Evolutionary conservation across 2,888 invertebrate species (phyloP).

Genomic region (Andricus curvator): DNA sequence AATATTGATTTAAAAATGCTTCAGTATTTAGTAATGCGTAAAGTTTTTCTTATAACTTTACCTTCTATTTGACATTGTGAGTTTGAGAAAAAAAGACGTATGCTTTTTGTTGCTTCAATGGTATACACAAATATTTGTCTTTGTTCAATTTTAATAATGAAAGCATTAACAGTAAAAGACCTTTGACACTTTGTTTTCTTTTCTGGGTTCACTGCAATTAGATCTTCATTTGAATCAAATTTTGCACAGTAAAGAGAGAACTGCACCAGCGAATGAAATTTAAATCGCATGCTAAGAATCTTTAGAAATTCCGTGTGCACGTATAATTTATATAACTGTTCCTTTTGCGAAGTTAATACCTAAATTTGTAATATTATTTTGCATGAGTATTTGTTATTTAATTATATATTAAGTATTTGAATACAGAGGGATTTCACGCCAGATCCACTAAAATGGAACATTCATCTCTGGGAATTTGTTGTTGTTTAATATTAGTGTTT

Average conservation of each 20-base stretch:
- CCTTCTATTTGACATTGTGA: no score
- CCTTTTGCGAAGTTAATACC: no score
- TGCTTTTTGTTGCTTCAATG: no score
- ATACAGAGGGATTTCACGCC: no score
- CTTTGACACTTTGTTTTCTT: not conserved
- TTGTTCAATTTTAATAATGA: not conserved
- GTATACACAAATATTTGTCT: not conserved
- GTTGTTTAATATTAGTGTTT: no score
- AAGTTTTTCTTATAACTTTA: no score
- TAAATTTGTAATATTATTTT: no score
- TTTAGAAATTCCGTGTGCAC: not conserved
- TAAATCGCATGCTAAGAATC: not conserved
- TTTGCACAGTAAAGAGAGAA: not conserved
- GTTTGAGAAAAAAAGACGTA: no score
- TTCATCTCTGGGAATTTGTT: no score
- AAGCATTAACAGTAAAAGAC: not conserved
- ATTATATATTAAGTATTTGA: no score
- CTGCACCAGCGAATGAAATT: constrained; percentile 37
- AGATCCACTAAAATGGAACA: no score
- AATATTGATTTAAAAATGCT: not conserved
- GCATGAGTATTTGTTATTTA: no score
- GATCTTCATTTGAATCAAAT: not conserved
- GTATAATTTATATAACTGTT: not conserved
- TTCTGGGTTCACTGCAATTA: not conserved
- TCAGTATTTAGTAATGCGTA: not conserved